Percentiles rank a stretch among this genome's conserved stretches.
Evolutionary conservation across 53 echinoderm and acorn worm species (phyloP).

Genomic region (Arbacia lixula): DNA sequence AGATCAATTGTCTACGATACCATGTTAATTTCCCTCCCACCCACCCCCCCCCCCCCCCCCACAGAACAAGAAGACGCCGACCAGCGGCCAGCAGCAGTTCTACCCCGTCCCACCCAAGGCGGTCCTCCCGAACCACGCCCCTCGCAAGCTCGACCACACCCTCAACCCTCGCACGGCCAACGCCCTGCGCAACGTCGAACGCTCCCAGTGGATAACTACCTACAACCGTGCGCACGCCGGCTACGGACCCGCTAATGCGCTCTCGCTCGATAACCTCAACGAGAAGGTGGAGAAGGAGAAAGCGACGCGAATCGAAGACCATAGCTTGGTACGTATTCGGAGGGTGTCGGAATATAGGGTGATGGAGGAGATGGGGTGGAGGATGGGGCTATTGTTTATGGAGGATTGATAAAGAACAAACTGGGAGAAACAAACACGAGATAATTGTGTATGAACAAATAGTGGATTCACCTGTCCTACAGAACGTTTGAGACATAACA

Average conservation of each 20-base stretch:
- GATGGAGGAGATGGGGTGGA: not conserved
- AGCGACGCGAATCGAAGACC: slow-evolving; percentile 79
- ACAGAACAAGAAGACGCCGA: slow-evolving; percentile 89
- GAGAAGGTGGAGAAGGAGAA: slow-evolving; percentile 87
- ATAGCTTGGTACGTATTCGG: slow-evolving; percentile 86
- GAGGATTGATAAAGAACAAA: no score
- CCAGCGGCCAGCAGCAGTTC: slow-evolving; percentile 87
- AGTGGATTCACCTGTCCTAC: no score
- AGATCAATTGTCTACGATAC: no score
- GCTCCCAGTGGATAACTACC: slow-evolving; percentile 95
- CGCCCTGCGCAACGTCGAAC: slow-evolving; percentile 92
- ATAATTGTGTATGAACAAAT: no score
- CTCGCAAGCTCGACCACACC: slow-evolving; percentile 81
- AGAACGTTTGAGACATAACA: no score
- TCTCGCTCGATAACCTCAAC: slow-evolving; percentile 82
- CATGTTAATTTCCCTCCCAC: no score
- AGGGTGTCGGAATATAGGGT: not conserved
- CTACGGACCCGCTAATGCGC: slow-evolving; percentile 87
- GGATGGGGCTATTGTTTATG: no score
- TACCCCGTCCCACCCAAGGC: slow-evolving; percentile 96
- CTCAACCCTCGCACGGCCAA: slow-evolving; percentile 88
- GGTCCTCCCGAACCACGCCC: slow-evolving; percentile 93
- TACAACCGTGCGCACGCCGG: slow-evolving; percentile 87
- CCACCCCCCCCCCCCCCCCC: no score
- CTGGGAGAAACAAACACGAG: no score